Conservation (phyloP, 2,113 vertebrate species). For the Sander lucioperca region DNA sequence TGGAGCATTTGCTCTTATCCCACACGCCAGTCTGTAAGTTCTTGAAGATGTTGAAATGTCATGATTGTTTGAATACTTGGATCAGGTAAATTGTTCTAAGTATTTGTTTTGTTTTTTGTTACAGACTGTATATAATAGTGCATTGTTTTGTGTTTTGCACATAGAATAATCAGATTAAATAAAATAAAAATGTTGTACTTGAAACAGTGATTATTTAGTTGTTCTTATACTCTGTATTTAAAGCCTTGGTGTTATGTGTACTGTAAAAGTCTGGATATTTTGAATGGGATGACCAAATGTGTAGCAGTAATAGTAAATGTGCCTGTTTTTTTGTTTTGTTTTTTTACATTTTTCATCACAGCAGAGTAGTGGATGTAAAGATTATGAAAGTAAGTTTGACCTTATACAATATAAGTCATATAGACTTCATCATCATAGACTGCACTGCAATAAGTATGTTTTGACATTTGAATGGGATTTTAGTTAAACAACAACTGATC, state of each 20-base stretch:
- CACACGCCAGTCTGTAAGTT: conserved; percentile 40
- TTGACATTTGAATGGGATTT: conserved; percentile 32
- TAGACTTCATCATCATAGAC: neutral
- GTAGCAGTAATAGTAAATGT: conserved; percentile 52
- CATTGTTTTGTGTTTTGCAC: conserved; percentile 60
- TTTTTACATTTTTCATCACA: conserved; percentile 31
- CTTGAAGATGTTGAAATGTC: conserved; percentile 41
- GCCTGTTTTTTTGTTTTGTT: conserved; percentile 22
- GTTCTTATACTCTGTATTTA: conserved; percentile 25
- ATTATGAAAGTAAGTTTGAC: conserved; percentile 26
- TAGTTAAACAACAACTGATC: conserved; percentile 22
- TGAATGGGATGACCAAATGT: conserved; percentile 74
- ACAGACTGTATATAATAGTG: conserved; percentile 24
- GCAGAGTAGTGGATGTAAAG: conserved; percentile 28
- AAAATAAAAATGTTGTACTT: conserved; percentile 62
- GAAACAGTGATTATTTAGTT: conserved; percentile 49
- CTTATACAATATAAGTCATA: conserved; percentile 12
- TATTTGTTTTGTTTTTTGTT: conserved; percentile 51
- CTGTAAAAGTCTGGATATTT: conserved; percentile 42
- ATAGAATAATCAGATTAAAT: conserved; percentile 27
- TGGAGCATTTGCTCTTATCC: conserved; percentile 51
- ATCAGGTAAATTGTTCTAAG: conserved; percentile 41
- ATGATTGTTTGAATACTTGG: conserved; percentile 46
- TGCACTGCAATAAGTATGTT: conserved; percentile 34
- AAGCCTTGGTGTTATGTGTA: conserved; percentile 39